These are phyloP conservation scores for Thamnophis elegans DNA, from an alignment of 2,797 vertebrate genomes.

Conservation along the genomic window DNA sequence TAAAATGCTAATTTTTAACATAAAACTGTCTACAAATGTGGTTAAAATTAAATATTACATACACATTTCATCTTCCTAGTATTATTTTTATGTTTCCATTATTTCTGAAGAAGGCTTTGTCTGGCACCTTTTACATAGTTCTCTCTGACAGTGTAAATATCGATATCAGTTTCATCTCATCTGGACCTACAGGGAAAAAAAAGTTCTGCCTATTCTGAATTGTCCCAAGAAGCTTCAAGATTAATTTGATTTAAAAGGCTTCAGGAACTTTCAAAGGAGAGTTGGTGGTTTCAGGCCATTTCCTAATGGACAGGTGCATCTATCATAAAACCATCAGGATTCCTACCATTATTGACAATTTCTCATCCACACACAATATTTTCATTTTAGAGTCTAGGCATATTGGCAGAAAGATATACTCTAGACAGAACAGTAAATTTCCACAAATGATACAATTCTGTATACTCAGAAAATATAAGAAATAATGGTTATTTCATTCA, in stretches of 20 bases:
- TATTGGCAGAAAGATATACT: background rate
- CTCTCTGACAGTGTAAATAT: slow-evolving; percentile 29
- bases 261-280: slow-evolving; percentile 24
- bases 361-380: slow-evolving; percentile 14
- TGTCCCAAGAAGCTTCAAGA: slow-evolving; percentile 26
- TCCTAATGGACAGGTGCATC: slow-evolving; percentile 30
- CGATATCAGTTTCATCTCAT: background rate
- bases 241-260: slow-evolving; percentile 39
- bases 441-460: background rate
- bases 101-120: background rate
- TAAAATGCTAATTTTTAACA: background rate
- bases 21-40: background rate
- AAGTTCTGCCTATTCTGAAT: slow-evolving; percentile 17
- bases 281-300: slow-evolving; percentile 32
- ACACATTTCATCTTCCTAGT: background rate
- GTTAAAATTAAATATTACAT: background rate
- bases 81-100: background rate
- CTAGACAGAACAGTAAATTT: background rate
- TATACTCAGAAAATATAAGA: background rate
- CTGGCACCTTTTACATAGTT: background rate
- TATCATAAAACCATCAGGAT: slow-evolving; percentile 28
- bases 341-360: slow-evolving; percentile 27
- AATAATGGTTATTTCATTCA: background rate
- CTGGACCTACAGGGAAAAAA: background rate
- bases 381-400: slow-evolving; percentile 13